Percentiles rank a stretch among this genome's conserved stretches.
Evolutionary conservation across 2,888 invertebrate species (phyloP).

Genomic region (Adineta ricciae): DNA sequence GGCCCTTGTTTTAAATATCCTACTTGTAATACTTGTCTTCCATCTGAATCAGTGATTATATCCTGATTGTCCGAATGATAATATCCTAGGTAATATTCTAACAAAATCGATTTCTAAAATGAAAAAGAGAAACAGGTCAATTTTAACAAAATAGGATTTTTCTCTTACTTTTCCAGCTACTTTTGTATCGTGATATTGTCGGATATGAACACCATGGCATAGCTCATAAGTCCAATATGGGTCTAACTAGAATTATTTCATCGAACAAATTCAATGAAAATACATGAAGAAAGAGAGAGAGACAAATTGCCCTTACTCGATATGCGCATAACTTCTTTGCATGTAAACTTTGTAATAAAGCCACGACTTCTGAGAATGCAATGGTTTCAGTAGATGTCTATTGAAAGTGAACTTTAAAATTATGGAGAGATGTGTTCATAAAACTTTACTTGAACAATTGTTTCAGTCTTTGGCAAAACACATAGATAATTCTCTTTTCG

Average conservation of each 20-base stretch:
- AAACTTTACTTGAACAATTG: not conserved
- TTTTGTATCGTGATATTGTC: conserved; percentile 34
- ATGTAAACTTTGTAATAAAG: not conserved
- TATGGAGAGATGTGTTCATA: not conserved
- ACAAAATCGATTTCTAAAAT: conserved; percentile 5
- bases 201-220: conserved; percentile 31
- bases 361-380: not conserved
- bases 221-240: conserved; percentile 34
- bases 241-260: conserved; percentile 12
- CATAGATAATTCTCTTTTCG: conserved; percentile 19
- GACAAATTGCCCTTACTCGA: not conserved
- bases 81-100: conserved; percentile 31
- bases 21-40: not conserved
- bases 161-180: conserved; percentile 24
- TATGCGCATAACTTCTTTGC: not conserved
- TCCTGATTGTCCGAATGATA: conserved; percentile 27
- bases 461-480: not conserved
- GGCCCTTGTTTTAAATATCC: no score
- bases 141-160: not conserved
- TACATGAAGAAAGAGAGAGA: no score
- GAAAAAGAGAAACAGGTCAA: not conserved
- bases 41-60: not conserved
- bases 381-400: not conserved
- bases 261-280: no score
- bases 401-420: not conserved